These are phyloP conservation scores for Heliconius himera DNA, from an alignment of 1,140 invertebrate species.

Conservation along the genomic window DNA sequence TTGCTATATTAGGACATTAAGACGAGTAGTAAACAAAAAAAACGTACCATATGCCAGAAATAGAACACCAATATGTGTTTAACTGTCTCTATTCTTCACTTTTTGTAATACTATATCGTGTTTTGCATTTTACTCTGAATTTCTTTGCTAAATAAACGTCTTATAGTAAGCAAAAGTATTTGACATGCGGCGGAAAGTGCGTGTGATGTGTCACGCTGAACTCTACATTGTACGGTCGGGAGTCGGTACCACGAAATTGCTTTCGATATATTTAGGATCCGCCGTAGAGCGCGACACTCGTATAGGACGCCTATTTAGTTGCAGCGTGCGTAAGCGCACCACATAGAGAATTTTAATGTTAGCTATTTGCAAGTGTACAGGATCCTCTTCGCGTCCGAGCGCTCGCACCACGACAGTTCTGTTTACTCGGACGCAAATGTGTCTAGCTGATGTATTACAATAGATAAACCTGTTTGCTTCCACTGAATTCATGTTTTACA, in stretches of 20 bases:
- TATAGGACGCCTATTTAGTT: constrained; percentile 46
- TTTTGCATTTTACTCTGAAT: constrained; percentile 1
- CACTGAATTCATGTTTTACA: constrained; percentile 47
- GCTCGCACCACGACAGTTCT: constrained; percentile 32
- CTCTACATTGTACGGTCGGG: constrained; percentile 42
- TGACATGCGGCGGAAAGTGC: constrained; percentile 28
- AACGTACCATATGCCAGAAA: constrained; percentile 13
- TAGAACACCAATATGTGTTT: constrained; percentile 13
- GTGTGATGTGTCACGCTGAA: constrained; percentile 36
- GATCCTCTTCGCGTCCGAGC: constrained; percentile 36
- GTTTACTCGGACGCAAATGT: constrained; percentile 41
- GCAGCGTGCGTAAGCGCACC: constrained; percentile 48
- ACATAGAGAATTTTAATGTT: constrained; percentile 51
- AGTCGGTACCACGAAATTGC: constrained; percentile 42
- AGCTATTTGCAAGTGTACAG: constrained; percentile 41
- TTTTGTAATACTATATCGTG: neutral
- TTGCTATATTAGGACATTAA: constrained; percentile 52
- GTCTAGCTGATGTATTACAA: constrained; percentile 50
- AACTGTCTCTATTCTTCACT: neutral
- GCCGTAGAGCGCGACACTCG: constrained; percentile 32
- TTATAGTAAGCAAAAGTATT: constrained; percentile 12
- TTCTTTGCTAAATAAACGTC: neutral
- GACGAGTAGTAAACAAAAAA: constrained; percentile 22
- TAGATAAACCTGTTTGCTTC: constrained; percentile 47
- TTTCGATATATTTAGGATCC: constrained; percentile 52